Evolutionary conservation across 2,888 invertebrate species (phyloP).

Genomic region (Hecatera dysodea): DNA sequence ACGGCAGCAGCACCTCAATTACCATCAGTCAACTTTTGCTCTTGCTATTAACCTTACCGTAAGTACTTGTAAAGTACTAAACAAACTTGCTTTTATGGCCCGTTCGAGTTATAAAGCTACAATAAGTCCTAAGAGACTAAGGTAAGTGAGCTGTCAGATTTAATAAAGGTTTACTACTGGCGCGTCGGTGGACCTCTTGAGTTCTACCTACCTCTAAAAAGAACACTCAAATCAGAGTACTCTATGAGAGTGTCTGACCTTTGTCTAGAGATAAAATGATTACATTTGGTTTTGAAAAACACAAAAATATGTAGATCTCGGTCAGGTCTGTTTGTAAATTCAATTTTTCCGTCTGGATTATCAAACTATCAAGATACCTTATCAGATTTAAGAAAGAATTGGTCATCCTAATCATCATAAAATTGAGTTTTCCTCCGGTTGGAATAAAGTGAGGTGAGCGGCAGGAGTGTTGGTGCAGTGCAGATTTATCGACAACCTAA

Average conservation of each 20-base stretch:
- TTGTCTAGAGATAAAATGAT: background rate
- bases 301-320: no score
- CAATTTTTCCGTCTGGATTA: no score
- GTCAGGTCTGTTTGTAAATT: no score
- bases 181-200: background rate
- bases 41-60: conserved; percentile 36
- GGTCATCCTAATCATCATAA: background rate
- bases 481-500: no score
- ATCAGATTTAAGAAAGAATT: background rate
- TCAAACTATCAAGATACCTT: background rate
- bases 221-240: background rate
- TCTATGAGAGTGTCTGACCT: no score
- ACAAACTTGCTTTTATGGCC: conserved; percentile 44
- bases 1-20: conserved; percentile 13
- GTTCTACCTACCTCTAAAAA: conserved; percentile 10
- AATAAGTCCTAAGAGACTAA: conserved; percentile 37
- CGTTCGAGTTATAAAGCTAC: conserved; percentile 31
- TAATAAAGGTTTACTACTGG: conserved; percentile 37
- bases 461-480: no score
- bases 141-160: conserved; percentile 41
- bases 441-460: no score
- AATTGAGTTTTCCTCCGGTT: no score
- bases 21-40: conserved; percentile 24
- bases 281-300: no score
- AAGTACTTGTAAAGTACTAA: conserved; percentile 41